Evolutionary conservation across 2,113 vertebrate genomes (phyloP).

Genomic region (Microtus pennsylvanicus): DNA sequence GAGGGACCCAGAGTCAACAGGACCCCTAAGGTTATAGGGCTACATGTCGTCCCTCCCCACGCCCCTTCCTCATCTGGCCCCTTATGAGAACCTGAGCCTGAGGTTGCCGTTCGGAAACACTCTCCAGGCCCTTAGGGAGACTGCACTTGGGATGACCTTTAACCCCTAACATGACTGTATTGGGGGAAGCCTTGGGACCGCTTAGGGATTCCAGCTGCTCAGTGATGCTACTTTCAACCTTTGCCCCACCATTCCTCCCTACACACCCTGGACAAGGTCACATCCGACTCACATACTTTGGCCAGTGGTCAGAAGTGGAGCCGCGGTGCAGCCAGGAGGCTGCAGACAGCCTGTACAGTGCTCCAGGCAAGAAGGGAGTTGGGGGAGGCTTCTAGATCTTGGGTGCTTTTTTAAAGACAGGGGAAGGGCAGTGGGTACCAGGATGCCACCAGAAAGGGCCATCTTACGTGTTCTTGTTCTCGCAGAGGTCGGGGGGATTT

Average conservation of each 20-base stretch:
- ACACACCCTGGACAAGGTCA: constrained; percentile 88
- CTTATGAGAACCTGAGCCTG: not conserved
- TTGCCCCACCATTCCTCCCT: not conserved
- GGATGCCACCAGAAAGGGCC: not conserved
- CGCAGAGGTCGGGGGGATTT: constrained; percentile 94
- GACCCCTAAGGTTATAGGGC: too few relatives aligned
- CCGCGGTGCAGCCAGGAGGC: constrained; percentile 90
- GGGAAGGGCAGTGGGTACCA: not conserved
- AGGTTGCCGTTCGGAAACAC: not conserved
- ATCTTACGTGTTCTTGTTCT: constrained; percentile 54
- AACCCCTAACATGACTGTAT: not conserved
- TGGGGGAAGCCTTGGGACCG: not conserved
- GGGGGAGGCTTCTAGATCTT: not conserved
- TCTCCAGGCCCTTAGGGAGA: not conserved
- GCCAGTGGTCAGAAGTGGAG: constrained; percentile 98
- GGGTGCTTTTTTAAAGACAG: not conserved
- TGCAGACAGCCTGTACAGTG: constrained; percentile 93
- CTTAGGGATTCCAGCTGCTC: not conserved
- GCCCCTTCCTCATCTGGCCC: not conserved
- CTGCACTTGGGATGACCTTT: not conserved
- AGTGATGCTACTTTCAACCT: not conserved
- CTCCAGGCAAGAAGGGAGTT: constrained; percentile 90
- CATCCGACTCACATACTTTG: constrained; percentile 95
- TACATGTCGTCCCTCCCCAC: not conserved
- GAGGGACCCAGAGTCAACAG: not conserved